Evolutionary conservation across 2,888 invertebrate species (phyloP), one percentile per base, ranked within the genome.

Genomic region (Acleris cristana): DNA sequence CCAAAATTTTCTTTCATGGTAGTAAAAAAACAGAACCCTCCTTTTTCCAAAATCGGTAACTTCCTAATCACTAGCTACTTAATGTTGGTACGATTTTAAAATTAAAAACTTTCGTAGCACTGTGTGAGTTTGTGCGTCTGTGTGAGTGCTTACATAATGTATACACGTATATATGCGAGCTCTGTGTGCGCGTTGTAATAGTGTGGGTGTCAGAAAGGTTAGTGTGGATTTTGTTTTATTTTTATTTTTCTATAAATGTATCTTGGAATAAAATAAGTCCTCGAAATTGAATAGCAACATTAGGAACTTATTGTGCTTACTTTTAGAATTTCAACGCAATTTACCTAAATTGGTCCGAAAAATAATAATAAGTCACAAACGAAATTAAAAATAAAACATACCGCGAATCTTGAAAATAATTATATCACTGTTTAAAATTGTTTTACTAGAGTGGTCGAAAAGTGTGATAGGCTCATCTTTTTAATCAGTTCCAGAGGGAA

Each of bases 11-110:
- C 51, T 7, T 51, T 19, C 8, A 34, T 12, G 12, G 34, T 34
- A 1, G 8, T 34, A 2, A 44, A 10, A 19, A 3, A 16, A 40
- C 60, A 40, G 1, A 60, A 65, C 19, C 65, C 49, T 26, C 16
- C 21, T 45, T 40, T n/a, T 34, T 44, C 44, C 45, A 0, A 16
- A n/a, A 30, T 65, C 65, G 65, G 55, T 44, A 19, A 69, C 56
- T 54, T 30, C 58, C 68, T 65, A 69, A 65, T 65, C 66, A 64
- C 40, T 59, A 69, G 74, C 81, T 80, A 79, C 81, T 83, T 84
- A 82, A 69, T 73, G 73, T 76, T 77, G 71, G 78, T 84, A 86
- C 81, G 82, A 85, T 88, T 89, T 88, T 87, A 87, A 89, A 89
- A 88, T 89, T 89, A 89, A 89, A 89, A 89, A 84, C 81, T 81